These are phyloP conservation scores for Sarcoramphus papa DNA, from an alignment of 2,797 vertebrate species.

Conservation along the genomic window DNA sequence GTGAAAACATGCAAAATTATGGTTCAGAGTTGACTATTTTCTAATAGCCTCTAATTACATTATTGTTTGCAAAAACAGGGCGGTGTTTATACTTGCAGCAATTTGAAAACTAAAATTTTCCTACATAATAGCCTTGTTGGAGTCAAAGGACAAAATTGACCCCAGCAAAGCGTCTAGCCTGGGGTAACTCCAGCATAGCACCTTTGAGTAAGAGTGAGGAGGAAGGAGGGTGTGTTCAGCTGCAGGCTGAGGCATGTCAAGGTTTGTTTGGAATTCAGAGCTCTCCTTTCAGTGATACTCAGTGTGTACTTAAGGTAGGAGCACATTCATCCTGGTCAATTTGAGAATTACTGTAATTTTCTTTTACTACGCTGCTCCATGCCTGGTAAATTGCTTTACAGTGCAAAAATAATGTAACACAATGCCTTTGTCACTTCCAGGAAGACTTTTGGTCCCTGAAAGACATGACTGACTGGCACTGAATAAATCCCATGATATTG, in stretches of 20 bases:
- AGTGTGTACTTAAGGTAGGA: conserved; percentile 32
- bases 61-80: conserved; percentile 52
- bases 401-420: conserved; percentile 8
- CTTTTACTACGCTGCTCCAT: conserved; percentile 35
- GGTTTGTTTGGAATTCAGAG: conserved; percentile 59
- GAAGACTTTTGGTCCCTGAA: background rate
- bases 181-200: background rate
- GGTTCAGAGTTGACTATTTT: conserved; percentile 38
- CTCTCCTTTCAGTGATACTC: conserved; percentile 53
- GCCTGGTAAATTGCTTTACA: conserved; percentile 56
- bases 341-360: conserved; percentile 64
- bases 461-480: background rate
- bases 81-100: conserved; percentile 46
- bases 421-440: conserved; percentile 1
- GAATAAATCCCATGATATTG: background rate
- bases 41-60: conserved; percentile 57
- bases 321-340: conserved; percentile 41
- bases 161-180: background rate
- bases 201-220: background rate
- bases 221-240: conserved; percentile 1
- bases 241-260: conserved; percentile 10
- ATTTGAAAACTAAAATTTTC: conserved; percentile 11
- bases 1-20: conserved; percentile 60
- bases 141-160: background rate
- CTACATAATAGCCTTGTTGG: background rate